Percentiles rank a stretch among this genome's conserved stretches.
Evolutionary conservation across 2,888 invertebrate genomes (phyloP).

Genomic region (Prenolepis imparis): DNA sequence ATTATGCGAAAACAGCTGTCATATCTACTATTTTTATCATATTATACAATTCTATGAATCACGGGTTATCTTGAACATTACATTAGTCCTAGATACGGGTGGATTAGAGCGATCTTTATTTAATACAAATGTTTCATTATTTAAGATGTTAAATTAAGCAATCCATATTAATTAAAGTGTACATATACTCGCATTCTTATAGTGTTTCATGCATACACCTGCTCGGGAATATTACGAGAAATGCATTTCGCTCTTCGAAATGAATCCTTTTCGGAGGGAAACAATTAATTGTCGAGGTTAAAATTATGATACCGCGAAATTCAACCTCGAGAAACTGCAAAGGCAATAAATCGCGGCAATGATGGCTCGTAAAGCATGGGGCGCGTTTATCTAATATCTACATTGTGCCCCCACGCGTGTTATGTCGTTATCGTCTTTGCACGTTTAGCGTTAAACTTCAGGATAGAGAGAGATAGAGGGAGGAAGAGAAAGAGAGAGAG

Average conservation of each 20-base stretch:
- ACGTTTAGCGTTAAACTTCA: constrained; percentile 45
- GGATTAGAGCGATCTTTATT: background rate
- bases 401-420: constrained; percentile 43
- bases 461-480: background rate
- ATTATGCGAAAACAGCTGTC: background rate
- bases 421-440: constrained; percentile 53
- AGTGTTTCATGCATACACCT: background rate
- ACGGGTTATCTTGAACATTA: background rate
- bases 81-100: background rate
- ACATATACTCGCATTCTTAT: background rate
- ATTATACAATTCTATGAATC: background rate
- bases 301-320: constrained; percentile 18
- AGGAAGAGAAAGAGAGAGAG: too few relatives aligned
- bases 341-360: constrained; percentile 34
- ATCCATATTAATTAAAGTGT: constrained; percentile 26
- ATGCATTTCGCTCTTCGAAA: background rate
- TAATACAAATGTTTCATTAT: background rate
- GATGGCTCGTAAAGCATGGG: constrained; percentile 20
- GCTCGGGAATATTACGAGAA: background rate
- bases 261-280: background rate
- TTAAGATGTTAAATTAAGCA: constrained; percentile 15
- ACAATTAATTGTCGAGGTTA: constrained; percentile 23
- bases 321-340: constrained; percentile 6
- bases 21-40: background rate
- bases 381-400: constrained; percentile 40